A percentile compares a stretch with the other conserved stretches of the same genome.
phyloP scores from a whole-genome alignment of 2,113 vertebrate species.

The human region GRCh38 chr13:29771501-29772000 shows the following conservation, averaged over 20 bases:
- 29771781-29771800: slow-evolving; percentile 27
- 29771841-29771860: slow-evolving; percentile 37
- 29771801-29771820: slow-evolving; percentile 10
- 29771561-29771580: not conserved
- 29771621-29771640: not conserved
- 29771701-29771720: slow-evolving; percentile 64
- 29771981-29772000: slow-evolving; percentile 17
- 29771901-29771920: slow-evolving; percentile 41
- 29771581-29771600: not conserved
- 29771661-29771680: not conserved
- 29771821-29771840: not conserved
- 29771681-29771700: slow-evolving; percentile 68
- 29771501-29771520: not conserved
- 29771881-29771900: slow-evolving; percentile 37
- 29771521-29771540: not conserved
- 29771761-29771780: not conserved
- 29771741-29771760: slow-evolving; percentile 57
- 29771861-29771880: slow-evolving; percentile 28
- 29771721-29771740: slow-evolving; percentile 74
- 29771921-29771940: slow-evolving; percentile 23
- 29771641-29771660: not conserved
- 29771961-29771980: not conserved
- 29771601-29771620: not conserved
- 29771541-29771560: not conserved
- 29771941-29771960: slow-evolving; percentile 43